phyloP scores from a whole-genome alignment of 2,797 vertebrate species.

The Eulemur coronatus region DNA sequence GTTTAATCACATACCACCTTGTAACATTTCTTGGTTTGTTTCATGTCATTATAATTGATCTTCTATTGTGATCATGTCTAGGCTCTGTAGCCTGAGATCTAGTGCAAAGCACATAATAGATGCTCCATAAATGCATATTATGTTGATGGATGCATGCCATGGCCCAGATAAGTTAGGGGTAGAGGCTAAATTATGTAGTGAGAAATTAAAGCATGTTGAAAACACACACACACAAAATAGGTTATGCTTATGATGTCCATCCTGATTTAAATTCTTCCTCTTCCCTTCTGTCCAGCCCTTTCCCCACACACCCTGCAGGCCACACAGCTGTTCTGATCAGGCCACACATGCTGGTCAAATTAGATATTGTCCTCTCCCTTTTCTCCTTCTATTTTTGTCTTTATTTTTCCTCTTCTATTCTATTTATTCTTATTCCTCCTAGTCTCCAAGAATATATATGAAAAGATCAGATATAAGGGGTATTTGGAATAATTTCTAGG shows the following conservation, averaged over 20 bases:
- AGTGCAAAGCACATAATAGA: background rate
- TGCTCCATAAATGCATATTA: background rate
- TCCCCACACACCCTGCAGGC: background rate
- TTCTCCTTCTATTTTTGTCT: too few relatives aligned
- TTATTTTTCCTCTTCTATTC: background rate
- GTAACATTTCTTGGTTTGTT: background rate
- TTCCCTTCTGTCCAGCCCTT: background rate
- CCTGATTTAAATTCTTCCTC: background rate
- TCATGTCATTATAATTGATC: background rate
- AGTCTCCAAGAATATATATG: background rate
- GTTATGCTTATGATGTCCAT: accelerated
- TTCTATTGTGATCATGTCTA: background rate
- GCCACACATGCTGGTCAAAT: background rate
- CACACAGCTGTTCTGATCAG: background rate
- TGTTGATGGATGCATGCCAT: background rate
- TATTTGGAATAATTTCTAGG: background rate
- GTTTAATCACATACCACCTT: background rate
- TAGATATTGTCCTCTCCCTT: background rate
- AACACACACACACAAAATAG: background rate
- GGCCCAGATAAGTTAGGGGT: background rate
- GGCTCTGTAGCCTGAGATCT: background rate
- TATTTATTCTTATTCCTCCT: background rate
- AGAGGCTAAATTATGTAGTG: background rate
- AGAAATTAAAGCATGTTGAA: background rate
- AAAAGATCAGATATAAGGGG: background rate